These are phyloP conservation scores for Thalassophryne amazonica DNA, from an alignment of 2,797 vertebrate genomes.

Conservation along the genomic window DNA sequence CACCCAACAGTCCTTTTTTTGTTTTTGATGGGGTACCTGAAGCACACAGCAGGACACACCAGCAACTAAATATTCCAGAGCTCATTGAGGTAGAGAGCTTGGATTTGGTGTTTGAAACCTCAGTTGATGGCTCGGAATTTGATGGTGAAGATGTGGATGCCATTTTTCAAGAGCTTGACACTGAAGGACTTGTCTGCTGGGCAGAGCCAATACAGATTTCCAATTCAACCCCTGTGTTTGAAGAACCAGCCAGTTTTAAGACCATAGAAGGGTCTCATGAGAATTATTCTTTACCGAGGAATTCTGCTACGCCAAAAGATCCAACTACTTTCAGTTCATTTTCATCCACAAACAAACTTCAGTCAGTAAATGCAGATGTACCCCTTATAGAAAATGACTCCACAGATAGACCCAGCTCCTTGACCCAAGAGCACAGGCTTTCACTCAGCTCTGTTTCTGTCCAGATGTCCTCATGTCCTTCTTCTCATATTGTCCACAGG, in stretches of 20 bases:
- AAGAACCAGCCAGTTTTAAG: conserved; percentile 15
- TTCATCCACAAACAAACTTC: not conserved
- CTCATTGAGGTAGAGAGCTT: conserved; percentile 25
- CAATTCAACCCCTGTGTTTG: not conserved
- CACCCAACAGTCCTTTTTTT: not conserved
- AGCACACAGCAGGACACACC: not conserved
- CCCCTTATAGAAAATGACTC: not conserved
- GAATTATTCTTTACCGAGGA: not conserved
- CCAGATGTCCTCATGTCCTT: conserved; percentile 73
- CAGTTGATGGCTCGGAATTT: conserved; percentile 40
- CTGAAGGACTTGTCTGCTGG: conserved; percentile 50
- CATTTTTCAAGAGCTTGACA: conserved; percentile 43
- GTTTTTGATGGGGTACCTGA: not conserved
- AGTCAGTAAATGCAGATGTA: not conserved
- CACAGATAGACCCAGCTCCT: not conserved
- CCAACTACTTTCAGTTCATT: not conserved
- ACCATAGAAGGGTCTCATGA: not conserved
- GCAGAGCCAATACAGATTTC: conserved; percentile 53
- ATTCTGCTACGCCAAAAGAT: not conserved
- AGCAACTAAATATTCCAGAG: not conserved
- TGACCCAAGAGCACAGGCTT: conserved; percentile 1
- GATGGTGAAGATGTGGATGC: conserved; percentile 37
- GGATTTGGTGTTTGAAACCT: conserved; percentile 46
- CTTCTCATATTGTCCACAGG: conserved; percentile 59
- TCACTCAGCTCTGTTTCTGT: conserved; percentile 69